These are phyloP conservation scores for Mesorhabditis spiculigera DNA, from an alignment of 2,888 invertebrate genomes.

Conservation along the genomic window DNA sequence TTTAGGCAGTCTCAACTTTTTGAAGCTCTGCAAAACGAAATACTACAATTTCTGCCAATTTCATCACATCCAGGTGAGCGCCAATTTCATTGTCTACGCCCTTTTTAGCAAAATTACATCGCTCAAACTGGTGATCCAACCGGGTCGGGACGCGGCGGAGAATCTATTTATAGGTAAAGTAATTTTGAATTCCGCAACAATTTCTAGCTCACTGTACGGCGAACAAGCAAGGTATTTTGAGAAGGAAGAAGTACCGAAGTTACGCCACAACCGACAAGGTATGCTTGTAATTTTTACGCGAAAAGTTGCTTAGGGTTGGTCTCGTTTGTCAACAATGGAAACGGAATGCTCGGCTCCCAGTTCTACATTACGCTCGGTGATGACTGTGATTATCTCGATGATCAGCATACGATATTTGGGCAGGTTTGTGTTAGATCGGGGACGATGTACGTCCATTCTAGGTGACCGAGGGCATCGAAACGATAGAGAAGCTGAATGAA, in stretches of 20 bases:
- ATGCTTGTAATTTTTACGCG: neutral
- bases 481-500: slow-evolving; percentile 84
- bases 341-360: slow-evolving; percentile 79
- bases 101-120: slow-evolving; percentile 75
- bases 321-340: slow-evolving; percentile 72
- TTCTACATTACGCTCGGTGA: slow-evolving; percentile 89
- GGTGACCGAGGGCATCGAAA: slow-evolving; percentile 78
- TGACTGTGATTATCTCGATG: slow-evolving; percentile 78
- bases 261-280: slow-evolving; percentile 82
- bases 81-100: slow-evolving; percentile 1
- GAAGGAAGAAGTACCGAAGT: slow-evolving; percentile 82
- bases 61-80: slow-evolving; percentile 75
- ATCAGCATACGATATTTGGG: slow-evolving; percentile 88
- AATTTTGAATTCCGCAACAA: slow-evolving; percentile 1
- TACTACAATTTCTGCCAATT: slow-evolving; percentile 94
- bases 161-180: slow-evolving; percentile 76
- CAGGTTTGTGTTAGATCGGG: slow-evolving; percentile 62
- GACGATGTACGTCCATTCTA: neutral
- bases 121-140: slow-evolving; percentile 96
- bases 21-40: slow-evolving; percentile 94
- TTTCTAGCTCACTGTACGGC: slow-evolving; percentile 31
- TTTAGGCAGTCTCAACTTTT: slow-evolving; percentile 81
- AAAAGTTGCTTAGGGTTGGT: slow-evolving; percentile 64
- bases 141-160: slow-evolving; percentile 83
- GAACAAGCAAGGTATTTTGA: slow-evolving; percentile 71